Evolutionary conservation across 2,113 vertebrate genomes (phyloP), one percentile per base, ranked within the genome.

Genomic region (Chitala chitala): DNA sequence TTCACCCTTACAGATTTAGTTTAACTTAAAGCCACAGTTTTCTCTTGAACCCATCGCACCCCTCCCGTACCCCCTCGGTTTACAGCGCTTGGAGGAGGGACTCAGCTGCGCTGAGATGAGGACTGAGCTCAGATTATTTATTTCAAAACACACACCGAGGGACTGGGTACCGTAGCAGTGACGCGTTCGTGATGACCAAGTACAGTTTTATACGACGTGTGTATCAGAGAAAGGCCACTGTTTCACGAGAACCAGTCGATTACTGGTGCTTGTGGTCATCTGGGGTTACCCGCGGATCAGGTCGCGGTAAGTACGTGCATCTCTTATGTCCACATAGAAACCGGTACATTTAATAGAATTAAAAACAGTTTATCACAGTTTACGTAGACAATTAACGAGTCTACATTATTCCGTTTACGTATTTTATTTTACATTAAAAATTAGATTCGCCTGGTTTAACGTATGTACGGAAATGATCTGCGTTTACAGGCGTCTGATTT

Each of bases 221-320:
- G 44, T 9, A 22, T n/a, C 5, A 2, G 10, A 29, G 12, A 51
- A 24, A 24, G 40, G 12, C 15, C 22, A 10, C 24, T 29, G 22
- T 22, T 20, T 22, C 15, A 7, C n/a, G 31, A 26, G 4, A 24
- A 17, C 22, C 48, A 31, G 10, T 13, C 26, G 44, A 29, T 50
- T 26, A 38, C 24, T n/a, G 63, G 63, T 42, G 40, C 36, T 38
- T 38, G 15, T 66, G 36, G 36, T 42, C 63, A 61, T 15, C 58
- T 61, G 31, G 58, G 33, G 58, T 33, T 22, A 24, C 63, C 63
- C n/a, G 63, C 24, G 63, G 63, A 44, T 33, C 40, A 24, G 36
- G 36, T 40, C 38, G 20, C 40, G 20, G 63, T 66, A 40, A 66
- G 63, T 66, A 63, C 63, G n/a, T 44, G 63, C 36, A 22, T 66